Conservation (phyloP, 2,797 vertebrate genomes). For the Notolabrus celidotus region DNA sequence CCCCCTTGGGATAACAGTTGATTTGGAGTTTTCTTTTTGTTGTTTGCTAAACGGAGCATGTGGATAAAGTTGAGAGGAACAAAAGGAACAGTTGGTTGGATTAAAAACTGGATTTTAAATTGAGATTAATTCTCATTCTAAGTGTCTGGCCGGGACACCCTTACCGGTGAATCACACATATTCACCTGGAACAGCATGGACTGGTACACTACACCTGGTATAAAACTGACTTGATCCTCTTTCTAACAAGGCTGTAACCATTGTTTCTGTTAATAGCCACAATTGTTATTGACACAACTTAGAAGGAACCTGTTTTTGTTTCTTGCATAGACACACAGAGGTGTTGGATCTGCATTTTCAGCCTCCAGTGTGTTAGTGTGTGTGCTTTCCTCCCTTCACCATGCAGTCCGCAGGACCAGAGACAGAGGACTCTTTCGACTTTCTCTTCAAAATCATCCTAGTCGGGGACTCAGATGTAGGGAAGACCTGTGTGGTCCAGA, state of each 20-base stretch:
- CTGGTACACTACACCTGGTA: not conserved
- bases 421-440: conserved; percentile 91
- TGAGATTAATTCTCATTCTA: not conserved
- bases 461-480: conserved; percentile 96
- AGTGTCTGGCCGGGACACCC: conserved; percentile 1
- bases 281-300: conserved; percentile 70
- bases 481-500: conserved; percentile 96
- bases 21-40: conserved; percentile 3
- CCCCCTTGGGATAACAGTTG: conserved; percentile 6
- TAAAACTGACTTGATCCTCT: conserved; percentile 8
- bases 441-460: conserved; percentile 96
- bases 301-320: conserved; percentile 59
- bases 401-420: conserved; percentile 84
- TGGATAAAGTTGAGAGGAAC: not conserved
- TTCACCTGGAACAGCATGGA: conserved; percentile 12
- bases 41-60: not conserved
- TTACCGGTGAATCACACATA: conserved; percentile 1
- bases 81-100: not conserved
- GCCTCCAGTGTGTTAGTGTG: conserved; percentile 14
- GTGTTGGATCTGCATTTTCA: conserved; percentile 40
- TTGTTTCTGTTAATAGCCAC: conserved; percentile 58
- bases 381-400: conserved; percentile 49
- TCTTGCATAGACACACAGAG: conserved; percentile 36
- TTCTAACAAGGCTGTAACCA: conserved; percentile 36
- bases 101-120: conserved; percentile 6